Conservation (phyloP, 2,888 invertebrate genomes). For the Blomia tropicalis region DNA sequence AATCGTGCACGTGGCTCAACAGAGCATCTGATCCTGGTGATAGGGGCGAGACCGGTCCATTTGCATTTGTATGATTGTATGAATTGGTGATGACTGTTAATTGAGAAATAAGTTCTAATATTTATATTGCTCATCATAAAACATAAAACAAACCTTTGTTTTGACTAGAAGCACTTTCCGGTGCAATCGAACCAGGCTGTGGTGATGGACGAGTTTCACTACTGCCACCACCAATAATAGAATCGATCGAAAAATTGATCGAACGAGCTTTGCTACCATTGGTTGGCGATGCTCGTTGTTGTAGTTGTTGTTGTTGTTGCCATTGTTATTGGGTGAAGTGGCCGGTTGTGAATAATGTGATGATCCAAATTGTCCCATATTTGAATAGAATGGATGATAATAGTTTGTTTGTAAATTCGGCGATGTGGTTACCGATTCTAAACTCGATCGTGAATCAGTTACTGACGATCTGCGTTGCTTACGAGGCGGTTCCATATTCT, state of each 20-base stretch:
- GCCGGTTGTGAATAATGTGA: background rate
- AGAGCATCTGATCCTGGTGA: background rate
- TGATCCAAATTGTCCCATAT: no score
- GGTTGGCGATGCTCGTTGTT: background rate
- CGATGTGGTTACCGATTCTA: background rate
- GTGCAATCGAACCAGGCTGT: background rate
- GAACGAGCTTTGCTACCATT: background rate
- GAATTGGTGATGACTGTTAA: background rate
- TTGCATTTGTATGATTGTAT: background rate
- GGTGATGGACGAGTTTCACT: background rate
- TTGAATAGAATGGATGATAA: slow-evolving; percentile 1
- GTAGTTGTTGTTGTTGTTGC: background rate
- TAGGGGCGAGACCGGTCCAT: slow-evolving; percentile 1
- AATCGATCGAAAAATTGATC: slow-evolving; percentile 3
- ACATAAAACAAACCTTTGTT: background rate
- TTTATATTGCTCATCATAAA: background rate
- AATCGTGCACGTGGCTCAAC: background rate
- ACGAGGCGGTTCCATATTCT: slow-evolving; percentile 11
- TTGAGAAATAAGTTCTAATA: background rate
- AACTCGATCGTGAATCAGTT: no score
- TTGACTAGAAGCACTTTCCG: slow-evolving; percentile 6
- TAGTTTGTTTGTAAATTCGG: background rate
- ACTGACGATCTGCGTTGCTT: no score
- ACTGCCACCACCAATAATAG: background rate
- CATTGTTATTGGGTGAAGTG: background rate